Evolutionary conservation across 2,797 vertebrate genomes (phyloP).

Genomic region (Epinephelus awoara): DNA sequence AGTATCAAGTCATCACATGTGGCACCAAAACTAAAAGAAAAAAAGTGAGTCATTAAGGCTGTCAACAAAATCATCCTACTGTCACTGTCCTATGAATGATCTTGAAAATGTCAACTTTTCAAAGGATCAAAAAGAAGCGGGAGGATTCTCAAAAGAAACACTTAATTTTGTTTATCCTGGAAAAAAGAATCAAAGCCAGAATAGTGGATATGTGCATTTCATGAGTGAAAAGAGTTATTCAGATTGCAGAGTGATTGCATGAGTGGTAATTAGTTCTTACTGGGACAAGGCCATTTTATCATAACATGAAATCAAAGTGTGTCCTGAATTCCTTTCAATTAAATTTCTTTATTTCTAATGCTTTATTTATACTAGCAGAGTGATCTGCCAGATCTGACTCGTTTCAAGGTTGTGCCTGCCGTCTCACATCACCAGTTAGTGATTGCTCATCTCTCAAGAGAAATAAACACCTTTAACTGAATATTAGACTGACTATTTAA

Average conservation of each 20-base stretch:
- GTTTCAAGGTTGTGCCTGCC: not conserved
- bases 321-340: not conserved
- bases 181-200: too few species aligned
- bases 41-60: not conserved
- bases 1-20: too few species aligned
- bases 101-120: too few species aligned
- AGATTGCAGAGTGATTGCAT: not conserved
- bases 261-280: not conserved
- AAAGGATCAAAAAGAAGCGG: not conserved
- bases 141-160: too few species aligned
- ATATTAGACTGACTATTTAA: not conserved
- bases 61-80: too few species aligned
- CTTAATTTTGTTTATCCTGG: too few species aligned
- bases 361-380: not conserved
- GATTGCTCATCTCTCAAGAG: not conserved
- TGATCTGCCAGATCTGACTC: not conserved
- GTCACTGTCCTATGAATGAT: too few species aligned
- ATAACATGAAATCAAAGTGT: not conserved
- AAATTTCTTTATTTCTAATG: not conserved
- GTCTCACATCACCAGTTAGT: not conserved
- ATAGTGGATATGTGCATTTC: not conserved
- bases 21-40: not conserved
- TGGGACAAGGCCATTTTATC: not conserved
- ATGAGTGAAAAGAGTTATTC: not conserved
- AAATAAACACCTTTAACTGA: not conserved